Evolutionary conservation across 2,888 invertebrate species (phyloP).

Genomic region (Carpatolechia fugitivella): DNA sequence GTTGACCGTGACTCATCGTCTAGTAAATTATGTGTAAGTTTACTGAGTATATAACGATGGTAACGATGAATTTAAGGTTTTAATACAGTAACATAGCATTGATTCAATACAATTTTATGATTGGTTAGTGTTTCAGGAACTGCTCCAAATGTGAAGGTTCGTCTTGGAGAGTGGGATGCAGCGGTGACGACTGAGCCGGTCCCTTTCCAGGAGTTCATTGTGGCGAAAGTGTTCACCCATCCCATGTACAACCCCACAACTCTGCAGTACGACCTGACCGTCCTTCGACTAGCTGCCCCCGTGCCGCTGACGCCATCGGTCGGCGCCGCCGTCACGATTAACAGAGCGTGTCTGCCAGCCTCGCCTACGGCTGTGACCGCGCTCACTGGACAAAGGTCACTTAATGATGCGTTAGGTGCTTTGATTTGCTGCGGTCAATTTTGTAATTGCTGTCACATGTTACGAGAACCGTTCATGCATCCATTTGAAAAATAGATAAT

Average conservation of each 20-base stretch:
- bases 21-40: constrained; percentile 79
- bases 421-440: no score
- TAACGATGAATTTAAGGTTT: background rate
- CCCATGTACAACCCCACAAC: constrained; percentile 85
- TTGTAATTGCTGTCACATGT: no score
- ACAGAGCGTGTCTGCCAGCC: constrained; percentile 81
- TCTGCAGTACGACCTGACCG: constrained; percentile 89
- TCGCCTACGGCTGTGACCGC: constrained; percentile 43
- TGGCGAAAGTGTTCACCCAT: constrained; percentile 80
- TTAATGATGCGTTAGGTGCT: no score
- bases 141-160: constrained; percentile 80
- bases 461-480: no score
- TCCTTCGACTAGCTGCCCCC: constrained; percentile 82
- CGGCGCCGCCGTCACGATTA: constrained; percentile 78
- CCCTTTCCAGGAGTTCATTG: constrained; percentile 81
- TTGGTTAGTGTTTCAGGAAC: constrained; percentile 60
- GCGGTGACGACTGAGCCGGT: constrained; percentile 81
- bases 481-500: no score
- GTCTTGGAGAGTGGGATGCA: constrained; percentile 89
- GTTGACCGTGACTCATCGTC: constrained; percentile 86
- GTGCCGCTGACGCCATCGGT: constrained; percentile 68
- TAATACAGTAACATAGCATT: background rate
- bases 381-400: constrained; percentile 71
- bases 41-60: background rate
- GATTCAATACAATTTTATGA: no score